Base-by-base conservation (phyloP, 2,113 vertebrate species). In the Mohoua ochrocephala region DNA sequence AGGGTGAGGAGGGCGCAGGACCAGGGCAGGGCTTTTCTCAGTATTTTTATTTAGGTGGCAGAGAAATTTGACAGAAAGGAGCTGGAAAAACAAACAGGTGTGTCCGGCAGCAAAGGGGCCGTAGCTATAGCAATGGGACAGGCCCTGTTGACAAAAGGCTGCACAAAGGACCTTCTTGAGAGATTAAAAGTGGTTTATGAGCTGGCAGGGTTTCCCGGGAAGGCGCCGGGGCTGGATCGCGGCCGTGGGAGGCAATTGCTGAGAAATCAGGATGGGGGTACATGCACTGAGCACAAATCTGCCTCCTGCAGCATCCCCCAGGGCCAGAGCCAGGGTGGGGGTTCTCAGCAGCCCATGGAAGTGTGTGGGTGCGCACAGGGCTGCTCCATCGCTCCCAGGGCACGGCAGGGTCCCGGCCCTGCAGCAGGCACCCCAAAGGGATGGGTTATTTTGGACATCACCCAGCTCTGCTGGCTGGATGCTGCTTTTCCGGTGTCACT, bases 71-170 rank as follows among this genome's bases (percentile, higher is more conserved):
- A 84, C 41, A 89, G 80, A 95, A 97, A 87, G 81, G 93, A 95
- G 87, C 89, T 97, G 96, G 96, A 96, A 97, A 97, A 97, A 96
- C 95, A 97, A 97, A 97, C 93, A 97, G 95, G 94, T 94, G 95
- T 91, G 94, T 79, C 94, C 37, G 9, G 87, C 87, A 45, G 91
- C 89, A 35, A 67, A 95, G 65, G 70, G 93, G 53, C 89, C 11
- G 87, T 96, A 96, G 91, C 94, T 94, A 96, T 93, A 91, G 96
- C 94, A 93, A 96, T 96, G 91, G 94, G 95, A 93, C 91, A 94
- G 76, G 93, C 70, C 84, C 89, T 97, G 91, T 89, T 95, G 94
- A 96, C 95, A 96, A 95, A 96, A 89, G 95, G 91, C 91, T 49
- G 74, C 95, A 91, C 84, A 89, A 95, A 92, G 42, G 70, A 84